Conservation (phyloP, 2,797 vertebrate species). For the Phataginus tricuspis region DNA sequence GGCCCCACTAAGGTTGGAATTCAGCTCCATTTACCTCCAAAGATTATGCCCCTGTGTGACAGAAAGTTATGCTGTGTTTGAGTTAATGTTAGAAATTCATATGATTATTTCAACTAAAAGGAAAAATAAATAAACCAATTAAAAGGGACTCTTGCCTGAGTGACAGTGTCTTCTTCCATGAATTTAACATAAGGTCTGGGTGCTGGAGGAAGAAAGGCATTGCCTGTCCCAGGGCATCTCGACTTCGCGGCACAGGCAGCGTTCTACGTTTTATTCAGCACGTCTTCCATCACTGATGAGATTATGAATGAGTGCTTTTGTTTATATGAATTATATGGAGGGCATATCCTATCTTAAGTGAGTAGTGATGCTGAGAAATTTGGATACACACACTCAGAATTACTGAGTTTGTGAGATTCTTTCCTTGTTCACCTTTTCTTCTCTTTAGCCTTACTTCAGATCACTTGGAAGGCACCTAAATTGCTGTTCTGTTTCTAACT, state of each 20-base stretch:
- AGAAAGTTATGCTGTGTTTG: not conserved
- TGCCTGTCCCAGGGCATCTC: not conserved
- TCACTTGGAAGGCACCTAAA: not conserved
- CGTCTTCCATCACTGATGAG: not conserved
- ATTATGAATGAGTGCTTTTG: not conserved
- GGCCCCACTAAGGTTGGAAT: not conserved
- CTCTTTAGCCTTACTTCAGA: not conserved
- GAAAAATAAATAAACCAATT: constrained; percentile 1
- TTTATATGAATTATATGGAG: not conserved
- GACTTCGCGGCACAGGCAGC: not conserved
- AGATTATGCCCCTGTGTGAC: not conserved
- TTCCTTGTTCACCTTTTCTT: not conserved
- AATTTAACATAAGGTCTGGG: not conserved
- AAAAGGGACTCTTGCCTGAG: not conserved
- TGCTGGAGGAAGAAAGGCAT: not conserved
- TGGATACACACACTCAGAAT: not conserved
- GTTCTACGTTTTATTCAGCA: not conserved
- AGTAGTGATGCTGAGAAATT: not conserved
- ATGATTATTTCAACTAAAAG: not conserved
- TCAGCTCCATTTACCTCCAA: not conserved
- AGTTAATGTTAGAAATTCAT: not conserved
- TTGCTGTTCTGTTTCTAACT: not conserved
- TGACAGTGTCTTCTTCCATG: not conserved
- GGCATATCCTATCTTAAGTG: not conserved
- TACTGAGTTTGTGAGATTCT: not conserved